phyloP scores from a whole-genome alignment of 1,140 invertebrate genomes.

The Drosophila nikananu region DNA sequence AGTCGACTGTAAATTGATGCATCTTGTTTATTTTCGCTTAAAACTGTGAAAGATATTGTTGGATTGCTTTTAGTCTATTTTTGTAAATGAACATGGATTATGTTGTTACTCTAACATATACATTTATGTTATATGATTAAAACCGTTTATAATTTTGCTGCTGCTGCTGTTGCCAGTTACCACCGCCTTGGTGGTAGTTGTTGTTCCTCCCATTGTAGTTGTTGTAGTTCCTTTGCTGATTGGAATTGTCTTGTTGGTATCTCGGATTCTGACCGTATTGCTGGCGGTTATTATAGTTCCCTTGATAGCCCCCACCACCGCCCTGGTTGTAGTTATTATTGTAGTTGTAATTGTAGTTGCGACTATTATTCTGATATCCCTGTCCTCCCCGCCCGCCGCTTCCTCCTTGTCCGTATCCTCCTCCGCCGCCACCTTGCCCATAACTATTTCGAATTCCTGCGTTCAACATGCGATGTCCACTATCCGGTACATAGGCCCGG shows the following conservation, averaged over 20 bases:
- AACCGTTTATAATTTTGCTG: slow-evolving; percentile 64
- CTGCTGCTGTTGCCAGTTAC: slow-evolving; percentile 26
- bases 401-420: slow-evolving; percentile 21
- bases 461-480: slow-evolving; percentile 44
- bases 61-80: background rate
- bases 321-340: slow-evolving; percentile 36
- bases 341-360: slow-evolving; percentile 42
- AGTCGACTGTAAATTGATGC: background rate
- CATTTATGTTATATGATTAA: slow-evolving; percentile 21
- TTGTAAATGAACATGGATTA: slow-evolving; percentile 5
- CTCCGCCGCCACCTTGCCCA: slow-evolving; percentile 16
- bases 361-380: slow-evolving; percentile 43
- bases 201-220: slow-evolving; percentile 51
- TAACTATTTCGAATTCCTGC: slow-evolving; percentile 41
- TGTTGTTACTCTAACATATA: slow-evolving; percentile 1
- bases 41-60: background rate
- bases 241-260: slow-evolving; percentile 37
- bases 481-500: slow-evolving; percentile 37
- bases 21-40: background rate
- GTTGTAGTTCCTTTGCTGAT: slow-evolving; percentile 48
- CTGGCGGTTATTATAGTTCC: slow-evolving; percentile 36
- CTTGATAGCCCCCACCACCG: slow-evolving; percentile 29
- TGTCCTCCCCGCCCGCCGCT: slow-evolving; percentile 18
- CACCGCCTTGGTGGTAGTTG: slow-evolving; percentile 43
- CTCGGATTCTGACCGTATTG: slow-evolving; percentile 44